Evolutionary conservation across 2,797 vertebrate species (phyloP), one percentile per base, ranked within the genome.

Genomic region (Presbytis comata): DNA sequence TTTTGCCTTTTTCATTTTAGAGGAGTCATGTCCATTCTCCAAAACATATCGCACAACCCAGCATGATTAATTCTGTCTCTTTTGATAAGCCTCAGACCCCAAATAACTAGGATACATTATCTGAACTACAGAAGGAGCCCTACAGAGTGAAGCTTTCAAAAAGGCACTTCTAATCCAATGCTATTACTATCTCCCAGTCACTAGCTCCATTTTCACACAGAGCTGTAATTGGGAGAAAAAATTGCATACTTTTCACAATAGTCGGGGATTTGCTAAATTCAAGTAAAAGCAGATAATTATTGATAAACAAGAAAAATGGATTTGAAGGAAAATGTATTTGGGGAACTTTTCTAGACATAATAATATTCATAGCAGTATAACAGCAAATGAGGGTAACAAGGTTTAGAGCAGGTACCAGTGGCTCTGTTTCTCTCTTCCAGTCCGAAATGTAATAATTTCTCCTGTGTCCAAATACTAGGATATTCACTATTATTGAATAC

Each of bases 51-150:
- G 41, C 53, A 86, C 89, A 95, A 55, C 88, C 50, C 96, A 96
- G 97, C 91, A 89, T 95, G 97, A 94, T 93, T 93, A 97, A 96
- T 97, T 97, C 89, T 30, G 17, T 94, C 96, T 92, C 92, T 98
- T 96, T 94, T 95, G 97, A 97, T 97, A 97, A 97, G 87, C 80
- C 36, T 95, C 64, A 92, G 96, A 91, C 53, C 92, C 44, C 28
- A 53, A 95, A 95, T 87, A 93, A 80, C 84, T 30, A 83, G 82
- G 81, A 79, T 91, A 72, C 81, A 96, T 97, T 97, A 95, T 95
- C 95, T 88, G 97, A 95, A 70, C 30, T 44, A 74, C 2, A 44
- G 93, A 96, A 88, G 87, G 93, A 95, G 81, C 84, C 98, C 96
- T 96, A 92, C 59, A 24, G 97, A 95, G 92, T 59, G 44, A 95